phyloP scores from a whole-genome alignment of 2,888 invertebrate genomes.

The Zelleria hepariella region DNA sequence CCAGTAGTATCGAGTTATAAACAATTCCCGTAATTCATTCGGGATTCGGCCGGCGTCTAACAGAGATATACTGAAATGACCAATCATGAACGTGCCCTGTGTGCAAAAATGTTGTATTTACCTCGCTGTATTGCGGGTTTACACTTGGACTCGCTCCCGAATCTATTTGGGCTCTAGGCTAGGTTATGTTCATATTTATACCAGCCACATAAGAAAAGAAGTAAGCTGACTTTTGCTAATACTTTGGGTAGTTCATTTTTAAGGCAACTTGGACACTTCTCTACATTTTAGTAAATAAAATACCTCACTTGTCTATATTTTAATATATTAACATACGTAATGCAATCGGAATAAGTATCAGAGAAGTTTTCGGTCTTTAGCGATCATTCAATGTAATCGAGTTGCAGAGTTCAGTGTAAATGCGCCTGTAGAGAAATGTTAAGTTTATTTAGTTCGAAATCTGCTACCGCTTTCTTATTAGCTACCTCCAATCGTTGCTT shows the following conservation, averaged over 20 bases:
- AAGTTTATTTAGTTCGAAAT: constrained; percentile 27
- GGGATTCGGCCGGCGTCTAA: constrained; percentile 52
- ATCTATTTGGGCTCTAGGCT: not conserved
- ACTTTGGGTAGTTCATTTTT: too few species aligned
- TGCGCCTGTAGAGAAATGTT: not conserved
- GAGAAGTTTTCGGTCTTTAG: not conserved
- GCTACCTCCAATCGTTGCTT: constrained; percentile 9
- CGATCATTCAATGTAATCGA: too few species aligned
- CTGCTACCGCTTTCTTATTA: constrained; percentile 21
- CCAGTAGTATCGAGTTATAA: constrained; percentile 35
- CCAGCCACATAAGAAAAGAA: too few species aligned
- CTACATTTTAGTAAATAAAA: too few species aligned
- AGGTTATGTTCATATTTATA: too few species aligned
- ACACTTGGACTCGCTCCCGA: constrained; percentile 20
- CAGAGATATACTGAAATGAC: constrained; percentile 68
- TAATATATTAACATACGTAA: too few species aligned
- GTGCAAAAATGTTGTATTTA: constrained; percentile 41
- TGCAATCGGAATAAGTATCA: too few species aligned
- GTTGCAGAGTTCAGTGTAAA: not conserved
- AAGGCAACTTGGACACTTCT: too few species aligned
- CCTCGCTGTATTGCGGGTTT: constrained; percentile 22
- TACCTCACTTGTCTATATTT: too few species aligned
- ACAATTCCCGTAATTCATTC: constrained; percentile 57
- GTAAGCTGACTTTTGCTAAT: too few species aligned
- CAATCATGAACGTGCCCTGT: constrained; percentile 59